Evolutionary conservation across 2,888 invertebrate species (phyloP).

Genomic region (Pachydiplax longipennis): DNA sequence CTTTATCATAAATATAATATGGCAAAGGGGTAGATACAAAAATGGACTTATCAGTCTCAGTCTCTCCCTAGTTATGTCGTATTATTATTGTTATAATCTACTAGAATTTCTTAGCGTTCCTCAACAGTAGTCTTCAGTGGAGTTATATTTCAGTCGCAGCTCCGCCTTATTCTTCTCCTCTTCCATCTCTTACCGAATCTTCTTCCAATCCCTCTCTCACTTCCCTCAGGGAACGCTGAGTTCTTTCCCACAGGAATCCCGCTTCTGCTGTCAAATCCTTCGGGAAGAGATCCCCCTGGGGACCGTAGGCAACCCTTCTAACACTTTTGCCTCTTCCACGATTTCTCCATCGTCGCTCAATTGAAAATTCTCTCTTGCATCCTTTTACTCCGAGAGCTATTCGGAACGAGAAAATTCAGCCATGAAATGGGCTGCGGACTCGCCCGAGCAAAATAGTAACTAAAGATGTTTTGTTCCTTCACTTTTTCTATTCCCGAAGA

Average conservation of each 20-base stretch:
- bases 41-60: no score
- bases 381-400: neutral
- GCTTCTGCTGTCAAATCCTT: constrained; percentile 8
- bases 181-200: neutral
- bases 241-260: neutral
- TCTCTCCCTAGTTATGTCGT: no score
- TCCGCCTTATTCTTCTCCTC: neutral
- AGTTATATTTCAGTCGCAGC: neutral
- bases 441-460: constrained; percentile 7
- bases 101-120: neutral
- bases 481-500: neutral
- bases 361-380: constrained; percentile 26
- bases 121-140: neutral
- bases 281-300: neutral
- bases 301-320: neutral
- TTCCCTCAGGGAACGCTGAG: neutral
- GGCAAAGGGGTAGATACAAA: no score
- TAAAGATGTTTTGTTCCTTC: constrained; percentile 1
- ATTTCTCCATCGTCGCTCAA: neutral
- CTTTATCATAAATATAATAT: no score
- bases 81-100: neutral
- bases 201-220: neutral
- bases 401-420: neutral
- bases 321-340: neutral
- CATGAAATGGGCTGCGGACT: constrained; percentile 18